Conservation (phyloP, 2,797 vertebrate species). For the Gallirallus australis region DNA sequence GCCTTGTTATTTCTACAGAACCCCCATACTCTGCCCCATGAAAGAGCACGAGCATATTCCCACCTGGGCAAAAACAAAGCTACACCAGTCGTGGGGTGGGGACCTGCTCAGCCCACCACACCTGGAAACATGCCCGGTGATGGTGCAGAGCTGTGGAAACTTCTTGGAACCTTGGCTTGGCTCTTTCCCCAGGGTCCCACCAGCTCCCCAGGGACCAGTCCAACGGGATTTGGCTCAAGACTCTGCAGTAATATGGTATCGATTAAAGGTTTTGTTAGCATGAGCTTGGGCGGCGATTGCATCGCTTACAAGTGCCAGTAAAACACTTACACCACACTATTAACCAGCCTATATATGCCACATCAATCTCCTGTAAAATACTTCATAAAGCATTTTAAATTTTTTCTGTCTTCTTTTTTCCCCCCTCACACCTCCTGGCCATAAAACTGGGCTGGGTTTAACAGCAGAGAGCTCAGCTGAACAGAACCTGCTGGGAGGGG, state of each 20-base stretch:
- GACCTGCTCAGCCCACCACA: not conserved
- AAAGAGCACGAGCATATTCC: not conserved
- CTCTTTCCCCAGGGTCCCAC: not conserved
- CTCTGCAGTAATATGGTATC: accelerated
- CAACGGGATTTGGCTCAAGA: not conserved
- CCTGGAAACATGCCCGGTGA: accelerated
- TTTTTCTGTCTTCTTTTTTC: not conserved
- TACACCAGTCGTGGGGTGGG: accelerated
- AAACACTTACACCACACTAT: not conserved
- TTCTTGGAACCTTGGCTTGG: not conserved
- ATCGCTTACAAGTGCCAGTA: not conserved
- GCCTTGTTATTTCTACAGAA: not conserved
- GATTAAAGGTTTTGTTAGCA: not conserved
- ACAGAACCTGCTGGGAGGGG: not conserved
- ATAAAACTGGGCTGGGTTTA: not conserved
- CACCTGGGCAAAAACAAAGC: accelerated
- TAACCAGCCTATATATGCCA: not conserved
- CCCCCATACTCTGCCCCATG: accelerated
- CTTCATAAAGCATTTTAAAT: not conserved
- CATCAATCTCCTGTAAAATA: not conserved
- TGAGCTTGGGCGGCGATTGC: accelerated
- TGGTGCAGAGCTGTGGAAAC: accelerated
- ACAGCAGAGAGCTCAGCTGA: not conserved
- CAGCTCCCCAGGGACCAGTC: not conserved
- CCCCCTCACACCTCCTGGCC: not conserved